A percentile compares a stretch with the other conserved stretches of the same genome.
Conservation (phyloP, 35 echinoderm and acorn worm genomes). For the Stichopus chloronotus region DNA sequence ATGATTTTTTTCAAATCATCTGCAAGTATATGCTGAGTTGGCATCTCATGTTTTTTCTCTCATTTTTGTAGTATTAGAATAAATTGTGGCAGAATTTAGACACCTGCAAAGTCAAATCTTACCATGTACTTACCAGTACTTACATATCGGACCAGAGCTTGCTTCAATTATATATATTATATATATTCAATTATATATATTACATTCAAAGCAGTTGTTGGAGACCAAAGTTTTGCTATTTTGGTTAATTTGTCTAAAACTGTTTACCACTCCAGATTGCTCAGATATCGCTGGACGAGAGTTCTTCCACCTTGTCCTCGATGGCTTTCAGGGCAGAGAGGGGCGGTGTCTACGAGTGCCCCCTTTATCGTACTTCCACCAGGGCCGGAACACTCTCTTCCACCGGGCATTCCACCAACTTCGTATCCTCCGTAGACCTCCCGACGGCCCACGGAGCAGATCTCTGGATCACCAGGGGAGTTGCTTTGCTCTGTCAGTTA, state of each 20-base stretch:
- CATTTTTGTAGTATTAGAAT: too few relatives aligned
- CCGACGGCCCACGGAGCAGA: constrained; percentile 77
- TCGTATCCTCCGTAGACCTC: constrained; percentile 82
- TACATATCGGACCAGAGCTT: background rate
- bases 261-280: background rate
- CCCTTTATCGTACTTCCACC: constrained; percentile 90
- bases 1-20: background rate
- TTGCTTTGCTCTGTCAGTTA: constrained; percentile 82
- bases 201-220: too few relatives aligned
- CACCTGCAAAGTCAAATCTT: background rate
- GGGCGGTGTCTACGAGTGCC: constrained; percentile 74
- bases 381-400: constrained; percentile 92
- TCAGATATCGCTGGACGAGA: background rate
- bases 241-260: too few relatives aligned
- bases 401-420: constrained; percentile 96
- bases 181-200: too few relatives aligned
- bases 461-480: constrained; percentile 85
- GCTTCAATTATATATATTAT: too few relatives aligned
- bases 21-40: too few relatives aligned
- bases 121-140: background rate
- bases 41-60: too few relatives aligned
- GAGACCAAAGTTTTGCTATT: too few relatives aligned
- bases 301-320: constrained; percentile 7
- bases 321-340: background rate
- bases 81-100: background rate